Conservation (phyloP, 2,113 vertebrate genomes). For the Panthera uncia region DNA sequence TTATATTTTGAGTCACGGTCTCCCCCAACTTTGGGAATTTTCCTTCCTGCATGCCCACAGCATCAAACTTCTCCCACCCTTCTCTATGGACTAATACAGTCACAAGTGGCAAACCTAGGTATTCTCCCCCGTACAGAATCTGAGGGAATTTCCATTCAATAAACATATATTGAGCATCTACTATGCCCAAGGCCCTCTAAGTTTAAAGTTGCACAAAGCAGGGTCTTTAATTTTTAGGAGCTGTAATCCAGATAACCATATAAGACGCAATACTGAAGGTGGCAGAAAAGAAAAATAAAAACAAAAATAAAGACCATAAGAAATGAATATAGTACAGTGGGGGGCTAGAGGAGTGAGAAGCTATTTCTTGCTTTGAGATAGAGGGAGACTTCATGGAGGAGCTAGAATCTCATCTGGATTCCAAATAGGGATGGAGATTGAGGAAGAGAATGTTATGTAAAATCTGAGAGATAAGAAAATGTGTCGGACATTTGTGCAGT, state of each 20-base stretch:
- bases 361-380: background rate
- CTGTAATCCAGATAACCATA: background rate
- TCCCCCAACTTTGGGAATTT: background rate
- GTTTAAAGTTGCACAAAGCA: background rate
- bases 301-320: background rate
- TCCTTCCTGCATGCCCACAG: background rate
- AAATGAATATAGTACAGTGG: background rate
- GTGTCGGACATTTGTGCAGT: background rate
- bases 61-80: background rate
- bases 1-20: constrained; percentile 15
- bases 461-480: background rate
- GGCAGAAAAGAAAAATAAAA: background rate
- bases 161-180: background rate
- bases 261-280: background rate
- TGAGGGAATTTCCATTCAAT: background rate
- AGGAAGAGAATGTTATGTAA: background rate
- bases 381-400: background rate
- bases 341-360: background rate
- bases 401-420: background rate
- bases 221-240: background rate
- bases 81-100: background rate
- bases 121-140: background rate
- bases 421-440: background rate
- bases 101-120: background rate
- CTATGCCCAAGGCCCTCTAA: background rate